Base-by-base conservation (phyloP, 2,113 vertebrate genomes). In the Nannobrachium achirus region DNA sequence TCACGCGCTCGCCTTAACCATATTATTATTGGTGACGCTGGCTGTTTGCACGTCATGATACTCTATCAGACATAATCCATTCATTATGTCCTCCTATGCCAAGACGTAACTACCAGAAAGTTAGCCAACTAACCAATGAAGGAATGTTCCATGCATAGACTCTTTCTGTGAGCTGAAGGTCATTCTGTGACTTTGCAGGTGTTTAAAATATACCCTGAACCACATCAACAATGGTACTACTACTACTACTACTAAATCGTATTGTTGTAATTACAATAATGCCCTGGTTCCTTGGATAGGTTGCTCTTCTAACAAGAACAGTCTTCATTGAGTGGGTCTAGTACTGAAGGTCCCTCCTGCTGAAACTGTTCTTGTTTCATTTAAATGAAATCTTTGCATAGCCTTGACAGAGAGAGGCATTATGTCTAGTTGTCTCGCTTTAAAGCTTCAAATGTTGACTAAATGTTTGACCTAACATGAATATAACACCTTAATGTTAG, bases 161-260 rank as follows among this genome's bases (percentile, higher is more conserved):
- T 70, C 48, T 16, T 70, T 52, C 53, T 33, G n/a, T n/a, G 40
- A 63, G 69, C 42, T 86, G 86, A 92, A 93, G 90, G 92, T 91
- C 90, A 91, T 76, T 38, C 78, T 19, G 85, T 91, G 90, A 92
- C 90, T 81, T 89, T 92, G 91, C 91, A 86, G 86, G 78, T 69
- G 56, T 85, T 79, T 80, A 52, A 80, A 85, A 81, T 62, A 73
- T 50, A 68, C 6, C 25, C 25, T 33, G 25, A 33, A 33, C 61
- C n/a, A 1, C 4, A 80, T 69, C 50, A 60, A 79, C 58, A 67
- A 69, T n/a, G 41, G 25, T 33, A 33, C 25, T 33, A 33, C 25
- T 33, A 2, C 25, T 33, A 33, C 25, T 33, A 33, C 25, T 33
- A 33, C 3, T 33, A 33, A 33, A 33, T 33, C n/a, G n/a, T n/a